Base-by-base conservation (phyloP, 2,797 vertebrate species). In the Mus spretus region DNA sequence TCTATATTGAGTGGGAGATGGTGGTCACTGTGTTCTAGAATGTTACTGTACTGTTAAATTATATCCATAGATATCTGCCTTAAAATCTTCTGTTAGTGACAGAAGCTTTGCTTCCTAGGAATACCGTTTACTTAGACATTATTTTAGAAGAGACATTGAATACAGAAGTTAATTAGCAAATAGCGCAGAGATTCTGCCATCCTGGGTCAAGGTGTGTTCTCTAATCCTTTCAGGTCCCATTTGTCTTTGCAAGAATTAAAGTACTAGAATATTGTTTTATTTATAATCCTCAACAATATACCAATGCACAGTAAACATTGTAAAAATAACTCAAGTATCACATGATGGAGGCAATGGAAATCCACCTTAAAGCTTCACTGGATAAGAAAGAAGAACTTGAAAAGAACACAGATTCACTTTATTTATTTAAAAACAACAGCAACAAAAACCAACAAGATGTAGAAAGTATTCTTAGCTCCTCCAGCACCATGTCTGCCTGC, bases 371-470 rank as follows among this genome's bases (percentile, higher is more conserved):
- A 26, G 20, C 15, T 31, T 86, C 9, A 44, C 13, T 81, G 70
- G 26, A 47, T 5, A 61, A 89, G 81, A 85, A 65, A 20, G 79
- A 57, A 65, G 47, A 40, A 80, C 61, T 65, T 63, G 20, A 31
- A 93, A 80, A 80, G 37, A 91, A 80, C 34, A 24, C 53, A 31
- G 8, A 19, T 82, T 59, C 57, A 65, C 14, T 96, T 91, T n/a
- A 61, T 81, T 79, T 67, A 34, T 31, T 26, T 65, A 65, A 28
- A 28, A 34, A 67, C 28, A 63, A 65, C 63, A 63, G 12, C 26
- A 65, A 4, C 63, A 63, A 13, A 65, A 75, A 90, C 19, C 24
- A 94, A 53, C 67, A 37, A 37, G 67, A 37, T 70, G 67, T 70
- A 70, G 34, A 19, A n/a, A 70, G 34, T 9, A n/a, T 31, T n/a